Percentiles rank a stretch among this genome's conserved stretches.
These are phyloP conservation scores for Anas bahamensis DNA, from an alignment of 2,797 vertebrate genomes.

Conservation along the genomic window DNA sequence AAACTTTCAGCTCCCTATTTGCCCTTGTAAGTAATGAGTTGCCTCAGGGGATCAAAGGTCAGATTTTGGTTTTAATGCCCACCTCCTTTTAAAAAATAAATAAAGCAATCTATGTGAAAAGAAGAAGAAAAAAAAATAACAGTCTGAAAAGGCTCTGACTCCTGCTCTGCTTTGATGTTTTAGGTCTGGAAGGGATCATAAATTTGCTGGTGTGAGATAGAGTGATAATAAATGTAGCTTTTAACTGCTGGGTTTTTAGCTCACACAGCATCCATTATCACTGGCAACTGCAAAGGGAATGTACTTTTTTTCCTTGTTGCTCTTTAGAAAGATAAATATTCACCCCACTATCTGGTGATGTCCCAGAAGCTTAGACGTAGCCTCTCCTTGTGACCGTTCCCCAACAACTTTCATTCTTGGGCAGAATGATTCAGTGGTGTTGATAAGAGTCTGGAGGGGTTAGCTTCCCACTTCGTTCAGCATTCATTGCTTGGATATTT, in stretches of 20 bases:
- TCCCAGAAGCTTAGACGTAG: constrained; percentile 52
- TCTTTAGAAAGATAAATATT: constrained; percentile 81
- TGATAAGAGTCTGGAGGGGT: background rate
- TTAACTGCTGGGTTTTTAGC: constrained; percentile 57
- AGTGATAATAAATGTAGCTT: constrained; percentile 69
- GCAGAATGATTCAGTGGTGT: background rate
- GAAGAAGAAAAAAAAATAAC: constrained; percentile 4
- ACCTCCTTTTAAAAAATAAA: constrained; percentile 67
- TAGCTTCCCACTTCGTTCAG: background rate
- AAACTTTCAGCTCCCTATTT: constrained; percentile 53
- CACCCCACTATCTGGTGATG: constrained; percentile 68
- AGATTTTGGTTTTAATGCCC: constrained; percentile 54
- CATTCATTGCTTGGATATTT: background rate
- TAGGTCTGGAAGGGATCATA: constrained; percentile 65
- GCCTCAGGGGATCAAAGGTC: constrained; percentile 68
- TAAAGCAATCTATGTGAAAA: constrained; percentile 55
- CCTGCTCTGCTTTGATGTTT: constrained; percentile 74
- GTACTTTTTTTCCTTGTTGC: background rate
- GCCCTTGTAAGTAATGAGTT: constrained; percentile 61
- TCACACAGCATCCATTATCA: constrained; percentile 80
- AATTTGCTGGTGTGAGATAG: constrained; percentile 73
- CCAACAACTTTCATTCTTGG: background rate
- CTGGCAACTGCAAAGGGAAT: constrained; percentile 65
- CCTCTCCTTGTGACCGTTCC: background rate
- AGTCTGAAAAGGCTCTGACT: constrained; percentile 58